These are phyloP conservation scores for Ictalurus punctatus DNA, from an alignment of 2,113 vertebrate genomes.

Conservation along the genomic window DNA sequence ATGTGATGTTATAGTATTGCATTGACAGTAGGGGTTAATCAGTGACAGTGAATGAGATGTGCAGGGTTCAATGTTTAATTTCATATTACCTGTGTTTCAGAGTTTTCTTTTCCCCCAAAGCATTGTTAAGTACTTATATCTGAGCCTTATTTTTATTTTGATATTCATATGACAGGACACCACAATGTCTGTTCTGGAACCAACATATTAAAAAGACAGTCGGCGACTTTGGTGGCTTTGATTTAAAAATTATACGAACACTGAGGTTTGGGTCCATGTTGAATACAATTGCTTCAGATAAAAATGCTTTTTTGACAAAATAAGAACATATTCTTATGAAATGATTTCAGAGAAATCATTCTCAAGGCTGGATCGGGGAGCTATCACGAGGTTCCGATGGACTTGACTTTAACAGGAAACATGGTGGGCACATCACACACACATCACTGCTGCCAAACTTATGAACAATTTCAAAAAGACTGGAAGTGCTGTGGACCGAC, in stretches of 20 bases:
- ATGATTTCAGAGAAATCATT: too few relatives aligned
- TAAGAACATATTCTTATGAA: too few relatives aligned
- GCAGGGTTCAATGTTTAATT: slow-evolving; percentile 64
- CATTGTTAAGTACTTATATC: not conserved
- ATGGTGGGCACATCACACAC: too few relatives aligned
- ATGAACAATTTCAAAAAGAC: too few relatives aligned
- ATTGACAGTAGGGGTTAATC: slow-evolving; percentile 61
- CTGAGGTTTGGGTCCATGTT: not conserved
- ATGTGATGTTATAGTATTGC: slow-evolving; percentile 32
- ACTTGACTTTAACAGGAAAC: too few relatives aligned
- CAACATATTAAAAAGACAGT: slow-evolving; percentile 11
- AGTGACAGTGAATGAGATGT: slow-evolving; percentile 57
- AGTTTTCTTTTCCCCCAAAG: not conserved
- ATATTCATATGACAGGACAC: not conserved
- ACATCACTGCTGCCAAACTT: too few relatives aligned
- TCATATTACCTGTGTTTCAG: slow-evolving; percentile 20
- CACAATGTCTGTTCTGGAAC: not conserved
- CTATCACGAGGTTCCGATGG: too few relatives aligned
- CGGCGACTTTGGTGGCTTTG: not conserved
- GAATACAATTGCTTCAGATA: not conserved
- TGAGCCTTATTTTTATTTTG: slow-evolving; percentile 4
- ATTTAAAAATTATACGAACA: not conserved
- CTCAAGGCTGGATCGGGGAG: too few relatives aligned
- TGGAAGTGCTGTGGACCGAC: too few relatives aligned
- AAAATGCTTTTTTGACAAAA: too few relatives aligned